phyloP scores from a whole-genome alignment of 2,797 vertebrate species.

The Rhadinocentrus ornatus region DNA sequence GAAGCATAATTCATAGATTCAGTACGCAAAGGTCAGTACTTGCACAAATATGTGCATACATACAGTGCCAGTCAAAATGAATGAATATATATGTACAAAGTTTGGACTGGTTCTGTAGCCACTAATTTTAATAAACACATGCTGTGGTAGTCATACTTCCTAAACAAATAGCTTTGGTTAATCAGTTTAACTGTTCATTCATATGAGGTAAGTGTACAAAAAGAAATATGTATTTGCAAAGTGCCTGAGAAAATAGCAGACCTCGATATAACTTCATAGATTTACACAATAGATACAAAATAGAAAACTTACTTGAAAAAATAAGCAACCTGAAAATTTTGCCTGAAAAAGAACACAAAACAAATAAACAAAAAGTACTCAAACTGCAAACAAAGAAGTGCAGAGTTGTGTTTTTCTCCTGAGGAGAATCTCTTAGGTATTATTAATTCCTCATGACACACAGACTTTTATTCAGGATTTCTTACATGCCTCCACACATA shows the following conservation, averaged over 20 bases:
- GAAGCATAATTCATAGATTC: slow-evolving; percentile 33
- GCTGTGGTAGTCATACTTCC: slow-evolving; percentile 4
- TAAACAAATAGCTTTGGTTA: slow-evolving; percentile 37
- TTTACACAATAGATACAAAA: slow-evolving; percentile 35
- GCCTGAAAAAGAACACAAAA: slow-evolving; percentile 18
- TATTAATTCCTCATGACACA: slow-evolving; percentile 53
- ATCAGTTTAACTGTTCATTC: slow-evolving; percentile 31
- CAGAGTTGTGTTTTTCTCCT: background rate
- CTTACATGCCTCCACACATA: slow-evolving; percentile 43
- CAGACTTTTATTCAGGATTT: slow-evolving; percentile 36
- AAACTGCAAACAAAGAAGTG: slow-evolving; percentile 30
- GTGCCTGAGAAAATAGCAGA: slow-evolving; percentile 16
- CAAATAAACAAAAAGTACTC: slow-evolving; percentile 14
- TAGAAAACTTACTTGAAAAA: slow-evolving; percentile 1
- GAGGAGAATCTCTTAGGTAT: slow-evolving; percentile 39
- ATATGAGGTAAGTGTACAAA: slow-evolving; percentile 41
- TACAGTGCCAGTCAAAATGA: background rate
- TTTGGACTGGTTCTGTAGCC: background rate
- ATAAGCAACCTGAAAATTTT: slow-evolving; percentile 5
- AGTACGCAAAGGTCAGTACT: slow-evolving; percentile 1
- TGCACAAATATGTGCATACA: background rate
- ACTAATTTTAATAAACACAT: background rate
- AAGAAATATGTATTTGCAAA: slow-evolving; percentile 21
- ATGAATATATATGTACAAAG: background rate
- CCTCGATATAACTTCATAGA: slow-evolving; percentile 30